Conservation (phyloP, 1,140 invertebrate genomes). For the Sipha flava region DNA sequence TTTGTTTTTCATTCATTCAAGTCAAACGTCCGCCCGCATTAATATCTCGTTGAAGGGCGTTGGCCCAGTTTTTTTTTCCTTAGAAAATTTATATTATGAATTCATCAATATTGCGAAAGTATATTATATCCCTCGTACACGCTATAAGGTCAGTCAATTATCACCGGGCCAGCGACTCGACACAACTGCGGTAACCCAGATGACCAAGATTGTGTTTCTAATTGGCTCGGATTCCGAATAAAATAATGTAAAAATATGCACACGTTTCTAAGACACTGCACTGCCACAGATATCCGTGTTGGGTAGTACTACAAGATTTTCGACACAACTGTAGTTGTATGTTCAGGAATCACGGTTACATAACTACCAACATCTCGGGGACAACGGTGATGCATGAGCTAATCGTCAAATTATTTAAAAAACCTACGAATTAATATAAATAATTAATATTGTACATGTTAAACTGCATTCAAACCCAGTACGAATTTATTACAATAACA, state of each 20-base stretch:
- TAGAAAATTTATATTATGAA: not conserved
- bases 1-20: not conserved
- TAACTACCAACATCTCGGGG: not conserved
- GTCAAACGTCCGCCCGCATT: not conserved
- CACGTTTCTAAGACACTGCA: too few species aligned
- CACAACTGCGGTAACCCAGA: not conserved
- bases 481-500: not conserved
- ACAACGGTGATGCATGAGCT: too few species aligned
- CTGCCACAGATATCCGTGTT: too few species aligned
- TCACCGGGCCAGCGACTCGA: not conserved
- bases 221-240: conserved; percentile 1
- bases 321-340: not conserved
- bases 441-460: not conserved
- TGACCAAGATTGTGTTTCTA: conserved; percentile 23
- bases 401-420: not conserved
- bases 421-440: not conserved
- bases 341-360: conserved; percentile 9
- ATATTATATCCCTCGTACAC: not conserved
- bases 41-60: not conserved
- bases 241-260: not conserved
- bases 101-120: conserved; percentile 19
- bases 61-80: not conserved
- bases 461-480: not conserved
- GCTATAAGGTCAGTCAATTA: conserved; percentile 16
- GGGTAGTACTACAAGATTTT: not conserved